Percentiles rank a stretch among this genome's conserved stretches.
Evolutionary conservation across 2,113 vertebrate species (phyloP).

Genomic region (Orthonyx spaldingii): DNA sequence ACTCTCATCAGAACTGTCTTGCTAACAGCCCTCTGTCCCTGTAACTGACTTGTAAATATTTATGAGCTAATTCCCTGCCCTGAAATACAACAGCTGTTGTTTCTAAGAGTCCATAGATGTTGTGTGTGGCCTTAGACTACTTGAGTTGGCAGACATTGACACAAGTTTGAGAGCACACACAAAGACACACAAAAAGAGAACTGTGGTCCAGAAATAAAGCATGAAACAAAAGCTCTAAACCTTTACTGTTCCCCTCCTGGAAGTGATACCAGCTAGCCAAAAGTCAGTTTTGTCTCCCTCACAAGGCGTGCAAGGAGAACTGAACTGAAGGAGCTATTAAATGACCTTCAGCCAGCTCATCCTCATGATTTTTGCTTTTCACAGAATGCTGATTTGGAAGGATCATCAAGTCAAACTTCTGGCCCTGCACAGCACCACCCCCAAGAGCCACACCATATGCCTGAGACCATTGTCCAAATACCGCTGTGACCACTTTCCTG

Average conservation of each 20-base stretch:
- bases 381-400: not conserved
- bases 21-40: not conserved
- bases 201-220: not conserved
- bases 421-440: not conserved
- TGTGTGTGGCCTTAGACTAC: not conserved
- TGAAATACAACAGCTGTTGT: not conserved
- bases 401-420: not conserved
- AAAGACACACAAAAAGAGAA: not conserved
- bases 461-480: not conserved
- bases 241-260: not conserved
- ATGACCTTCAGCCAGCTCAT: not conserved
- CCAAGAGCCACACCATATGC: not conserved
- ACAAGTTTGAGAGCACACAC: not conserved
- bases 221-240: not conserved
- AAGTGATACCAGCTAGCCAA: fast-evolving
- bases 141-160: not conserved
- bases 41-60: constrained; percentile 17
- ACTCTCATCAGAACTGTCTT: not conserved
- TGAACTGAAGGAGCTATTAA: not conserved
- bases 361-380: not conserved
- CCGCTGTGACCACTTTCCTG: not conserved
- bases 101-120: not conserved
- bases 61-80: not conserved
- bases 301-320: not conserved
- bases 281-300: not conserved